phyloP scores from a whole-genome alignment of 2,797 vertebrate species.

The Morelia viridis region DNA sequence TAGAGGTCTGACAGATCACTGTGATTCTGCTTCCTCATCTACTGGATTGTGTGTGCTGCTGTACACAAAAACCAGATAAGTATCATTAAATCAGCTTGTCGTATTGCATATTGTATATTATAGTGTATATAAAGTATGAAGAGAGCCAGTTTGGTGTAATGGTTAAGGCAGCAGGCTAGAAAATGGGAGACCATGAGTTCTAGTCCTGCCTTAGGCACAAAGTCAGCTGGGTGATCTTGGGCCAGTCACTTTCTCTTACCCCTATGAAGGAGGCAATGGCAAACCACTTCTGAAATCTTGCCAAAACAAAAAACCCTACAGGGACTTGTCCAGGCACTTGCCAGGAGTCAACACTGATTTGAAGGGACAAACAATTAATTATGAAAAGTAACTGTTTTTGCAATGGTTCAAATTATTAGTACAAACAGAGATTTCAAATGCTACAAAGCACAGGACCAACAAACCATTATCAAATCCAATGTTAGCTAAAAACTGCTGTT shows the following conservation, averaged over 20 bases:
- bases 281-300: neutral
- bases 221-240: neutral
- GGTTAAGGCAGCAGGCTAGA: neutral
- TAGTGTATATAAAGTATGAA: neutral
- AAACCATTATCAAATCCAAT: neutral
- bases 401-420: neutral
- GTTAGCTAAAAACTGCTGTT: neutral
- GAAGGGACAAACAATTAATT: neutral
- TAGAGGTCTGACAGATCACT: neutral
- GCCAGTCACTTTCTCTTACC: neutral
- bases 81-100: neutral
- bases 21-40: neutral
- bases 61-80: neutral
- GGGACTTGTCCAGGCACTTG: neutral
- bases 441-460: neutral
- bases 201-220: neutral
- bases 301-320: neutral
- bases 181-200: neutral
- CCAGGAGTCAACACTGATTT: neutral
- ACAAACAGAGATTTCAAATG: neutral
- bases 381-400: neutral
- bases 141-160: neutral
- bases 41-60: neutral
- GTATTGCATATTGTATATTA: neutral
- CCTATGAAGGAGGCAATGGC: neutral